These are phyloP conservation scores for Tor tambroides DNA, from an alignment of 2,113 vertebrate genomes.

Conservation along the genomic window DNA sequence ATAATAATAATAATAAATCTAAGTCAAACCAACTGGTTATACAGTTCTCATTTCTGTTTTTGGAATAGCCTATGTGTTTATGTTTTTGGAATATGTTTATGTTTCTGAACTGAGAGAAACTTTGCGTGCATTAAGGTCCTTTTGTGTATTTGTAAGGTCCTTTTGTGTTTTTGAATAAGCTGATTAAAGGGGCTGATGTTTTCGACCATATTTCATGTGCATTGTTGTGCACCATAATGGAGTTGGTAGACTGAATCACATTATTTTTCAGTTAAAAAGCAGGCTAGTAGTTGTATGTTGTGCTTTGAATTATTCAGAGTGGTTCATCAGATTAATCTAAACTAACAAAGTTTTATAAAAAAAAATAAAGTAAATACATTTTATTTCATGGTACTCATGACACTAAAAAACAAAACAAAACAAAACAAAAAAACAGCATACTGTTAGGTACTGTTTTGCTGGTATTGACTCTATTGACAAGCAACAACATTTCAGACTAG, in stretches of 20 bases:
- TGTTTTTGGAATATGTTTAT: neutral
- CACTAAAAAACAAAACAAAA: too few species aligned
- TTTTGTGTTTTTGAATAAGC: slow-evolving; percentile 18
- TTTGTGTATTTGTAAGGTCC: neutral
- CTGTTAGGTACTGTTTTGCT: neutral
- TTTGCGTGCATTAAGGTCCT: neutral
- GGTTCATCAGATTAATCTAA: neutral
- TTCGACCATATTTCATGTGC: neutral
- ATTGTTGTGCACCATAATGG: slow-evolving; percentile 24
- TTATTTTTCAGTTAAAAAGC: slow-evolving; percentile 14
- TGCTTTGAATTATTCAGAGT: neutral
- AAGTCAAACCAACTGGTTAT: neutral
- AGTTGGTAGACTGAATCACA: slow-evolving; percentile 38
- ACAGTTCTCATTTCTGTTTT: neutral
- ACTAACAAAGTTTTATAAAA: too few species aligned
- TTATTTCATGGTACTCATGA: too few species aligned
- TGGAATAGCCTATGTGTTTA: neutral
- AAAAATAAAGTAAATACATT: too few species aligned
- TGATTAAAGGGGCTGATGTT: slow-evolving; percentile 1
- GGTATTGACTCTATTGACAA: neutral
- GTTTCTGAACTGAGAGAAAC: neutral
- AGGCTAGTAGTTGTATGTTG: neutral
- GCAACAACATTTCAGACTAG: too few species aligned
- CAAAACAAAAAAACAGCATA: neutral
- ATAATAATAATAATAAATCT: neutral